Evolutionary conservation across 2,797 vertebrate genomes (phyloP).

Genomic region (Gymnopithys bicolor): DNA sequence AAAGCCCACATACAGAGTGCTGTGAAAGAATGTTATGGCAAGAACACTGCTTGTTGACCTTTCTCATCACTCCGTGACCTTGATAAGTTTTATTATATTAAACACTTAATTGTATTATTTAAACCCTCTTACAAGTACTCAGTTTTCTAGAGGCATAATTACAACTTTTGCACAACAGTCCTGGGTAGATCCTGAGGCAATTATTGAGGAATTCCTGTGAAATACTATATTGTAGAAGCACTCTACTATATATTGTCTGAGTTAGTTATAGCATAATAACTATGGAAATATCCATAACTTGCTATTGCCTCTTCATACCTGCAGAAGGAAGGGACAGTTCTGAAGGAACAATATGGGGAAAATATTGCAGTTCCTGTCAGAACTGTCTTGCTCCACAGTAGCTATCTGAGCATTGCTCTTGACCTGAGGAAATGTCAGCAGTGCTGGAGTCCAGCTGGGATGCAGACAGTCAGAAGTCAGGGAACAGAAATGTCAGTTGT

Average conservation of each 20-base stretch:
- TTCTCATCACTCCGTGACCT: neutral
- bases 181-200: neutral
- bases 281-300: neutral
- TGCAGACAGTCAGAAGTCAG: neutral
- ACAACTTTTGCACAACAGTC: neutral
- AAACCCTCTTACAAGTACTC: slow-evolving; percentile 1
- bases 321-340: neutral
- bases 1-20: neutral
- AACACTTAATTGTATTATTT: slow-evolving; percentile 20
- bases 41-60: neutral
- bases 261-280: neutral
- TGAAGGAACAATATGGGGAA: neutral
- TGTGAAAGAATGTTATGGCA: neutral
- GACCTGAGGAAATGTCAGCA: neutral
- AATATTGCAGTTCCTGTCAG: neutral
- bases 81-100: neutral
- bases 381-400: neutral
- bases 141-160: neutral
- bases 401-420: neutral
- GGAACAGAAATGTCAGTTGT: neutral
- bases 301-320: neutral
- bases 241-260: neutral
- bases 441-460: neutral
- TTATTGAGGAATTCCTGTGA: slow-evolving; percentile 27
- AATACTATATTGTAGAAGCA: neutral